These are phyloP conservation scores for Microplitis deprimator DNA, from an alignment of 2,888 invertebrate genomes.

Conservation along the genomic window DNA sequence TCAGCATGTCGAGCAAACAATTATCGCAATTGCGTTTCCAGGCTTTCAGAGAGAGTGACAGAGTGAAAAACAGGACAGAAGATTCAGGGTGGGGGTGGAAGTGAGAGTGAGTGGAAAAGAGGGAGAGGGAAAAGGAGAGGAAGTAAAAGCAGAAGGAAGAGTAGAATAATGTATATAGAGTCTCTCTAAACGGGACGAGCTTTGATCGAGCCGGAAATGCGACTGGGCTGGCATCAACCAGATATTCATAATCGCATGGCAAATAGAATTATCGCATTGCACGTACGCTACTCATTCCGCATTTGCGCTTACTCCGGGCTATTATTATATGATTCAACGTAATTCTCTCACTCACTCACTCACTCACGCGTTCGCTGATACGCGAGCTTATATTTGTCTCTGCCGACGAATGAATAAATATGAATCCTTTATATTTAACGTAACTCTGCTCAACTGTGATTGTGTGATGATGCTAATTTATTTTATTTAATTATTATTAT, in stretches of 20 bases:
- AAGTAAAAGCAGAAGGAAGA: conserved; percentile 3
- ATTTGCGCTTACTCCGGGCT: conserved; percentile 27
- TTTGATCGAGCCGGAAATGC: conserved; percentile 39
- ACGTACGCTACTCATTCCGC: conserved; percentile 52
- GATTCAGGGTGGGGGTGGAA: conserved; percentile 19
- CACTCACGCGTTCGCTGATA: conserved; percentile 28
- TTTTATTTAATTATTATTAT: not conserved
- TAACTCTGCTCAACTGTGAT: not conserved
- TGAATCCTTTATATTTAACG: not conserved
- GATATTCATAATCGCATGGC: conserved; percentile 70
- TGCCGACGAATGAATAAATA: not conserved
- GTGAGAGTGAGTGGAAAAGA: conserved; percentile 5
- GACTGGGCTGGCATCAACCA: conserved; percentile 64
- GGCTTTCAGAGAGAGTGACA: conserved; percentile 41
- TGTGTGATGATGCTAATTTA: not conserved
- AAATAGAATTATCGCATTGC: conserved; percentile 70
- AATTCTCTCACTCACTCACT: conserved; percentile 22
- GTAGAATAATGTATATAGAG: conserved; percentile 7
- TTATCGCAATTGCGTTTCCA: conserved; percentile 62
- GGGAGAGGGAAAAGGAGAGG: not conserved
- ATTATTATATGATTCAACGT: conserved; percentile 41
- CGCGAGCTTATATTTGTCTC: not conserved
- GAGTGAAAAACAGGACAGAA: conserved; percentile 25
- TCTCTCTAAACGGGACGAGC: conserved; percentile 51
- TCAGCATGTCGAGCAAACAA: conserved; percentile 64